Evolutionary conservation across 2,888 invertebrate species (phyloP).

Genomic region (Sinhomidia bicolor): DNA sequence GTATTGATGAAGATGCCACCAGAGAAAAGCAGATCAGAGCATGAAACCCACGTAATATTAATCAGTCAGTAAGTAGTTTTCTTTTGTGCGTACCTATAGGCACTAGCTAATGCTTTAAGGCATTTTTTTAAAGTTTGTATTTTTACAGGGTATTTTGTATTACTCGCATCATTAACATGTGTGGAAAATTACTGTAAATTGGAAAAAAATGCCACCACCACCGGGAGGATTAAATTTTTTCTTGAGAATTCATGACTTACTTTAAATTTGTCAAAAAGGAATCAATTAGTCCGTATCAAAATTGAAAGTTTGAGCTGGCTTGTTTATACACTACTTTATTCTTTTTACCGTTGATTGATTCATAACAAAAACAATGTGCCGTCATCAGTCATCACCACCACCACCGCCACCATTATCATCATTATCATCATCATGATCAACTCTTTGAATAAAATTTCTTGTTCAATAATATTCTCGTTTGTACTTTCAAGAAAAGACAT

Average conservation of each 20-base stretch:
- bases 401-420: no score
- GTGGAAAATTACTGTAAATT: not conserved
- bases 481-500: not conserved
- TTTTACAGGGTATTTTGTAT: no score
- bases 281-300: slow-evolving; percentile 71
- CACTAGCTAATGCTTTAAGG: not conserved
- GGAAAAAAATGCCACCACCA: slow-evolving; percentile 25
- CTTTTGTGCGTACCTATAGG: not conserved
- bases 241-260: not conserved
- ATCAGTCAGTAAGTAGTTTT: not conserved
- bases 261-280: slow-evolving; percentile 23
- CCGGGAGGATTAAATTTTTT: not conserved
- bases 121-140: no score
- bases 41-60: slow-evolving; percentile 58
- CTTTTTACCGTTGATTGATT: slow-evolving; percentile 34
- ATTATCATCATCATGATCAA: no score
- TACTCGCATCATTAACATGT: not conserved
- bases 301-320: slow-evolving; percentile 64
- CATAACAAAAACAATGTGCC: slow-evolving; percentile 15
- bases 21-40: slow-evolving; percentile 57
- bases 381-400: not conserved
- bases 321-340: not conserved
- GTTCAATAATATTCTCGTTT: slow-evolving; percentile 29
- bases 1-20: slow-evolving; percentile 51
- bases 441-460: no score